Conservation (phyloP, 2,888 invertebrate species). For the Nematopogon swammerdamellus region DNA sequence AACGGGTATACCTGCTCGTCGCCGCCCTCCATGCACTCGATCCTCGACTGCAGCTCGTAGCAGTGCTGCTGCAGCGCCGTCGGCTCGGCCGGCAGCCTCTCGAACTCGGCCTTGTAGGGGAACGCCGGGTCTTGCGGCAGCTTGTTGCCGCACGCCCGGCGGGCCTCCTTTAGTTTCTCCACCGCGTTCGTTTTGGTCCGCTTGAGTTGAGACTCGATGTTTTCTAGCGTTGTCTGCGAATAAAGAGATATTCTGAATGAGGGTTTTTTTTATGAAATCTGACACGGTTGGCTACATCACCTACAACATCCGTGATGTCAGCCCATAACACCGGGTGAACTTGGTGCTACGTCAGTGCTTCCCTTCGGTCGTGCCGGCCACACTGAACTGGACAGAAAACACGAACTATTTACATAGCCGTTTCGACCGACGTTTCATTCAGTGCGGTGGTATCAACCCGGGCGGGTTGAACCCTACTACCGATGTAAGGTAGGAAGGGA, state of each 20-base stretch:
- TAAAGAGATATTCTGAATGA: too few relatives aligned
- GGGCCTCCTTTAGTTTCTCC: slow-evolving; percentile 50
- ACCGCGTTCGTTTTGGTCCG: slow-evolving; percentile 39
- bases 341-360: too few relatives aligned
- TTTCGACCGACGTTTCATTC: too few relatives aligned
- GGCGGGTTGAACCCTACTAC: too few relatives aligned
- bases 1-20: slow-evolving; percentile 26
- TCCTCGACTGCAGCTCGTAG: slow-evolving; percentile 57
- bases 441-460: too few relatives aligned
- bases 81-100: slow-evolving; percentile 48
- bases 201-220: slow-evolving; percentile 24
- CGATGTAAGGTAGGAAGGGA: too few relatives aligned
- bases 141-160: slow-evolving; percentile 49
- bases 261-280: not conserved
- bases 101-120: slow-evolving; percentile 48
- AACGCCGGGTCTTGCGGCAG: slow-evolving; percentile 57
- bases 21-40: slow-evolving; percentile 60
- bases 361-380: too few relatives aligned
- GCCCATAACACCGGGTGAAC: too few relatives aligned
- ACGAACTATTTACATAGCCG: too few relatives aligned
- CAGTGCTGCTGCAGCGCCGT: slow-evolving; percentile 52
- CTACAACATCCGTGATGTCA: too few relatives aligned
- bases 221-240: slow-evolving; percentile 30
- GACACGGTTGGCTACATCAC: too few relatives aligned
- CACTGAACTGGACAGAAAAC: too few relatives aligned